These are phyloP conservation scores for Phasianus colchicus DNA, from an alignment of 2,113 vertebrate species.

Conservation along the genomic window DNA sequence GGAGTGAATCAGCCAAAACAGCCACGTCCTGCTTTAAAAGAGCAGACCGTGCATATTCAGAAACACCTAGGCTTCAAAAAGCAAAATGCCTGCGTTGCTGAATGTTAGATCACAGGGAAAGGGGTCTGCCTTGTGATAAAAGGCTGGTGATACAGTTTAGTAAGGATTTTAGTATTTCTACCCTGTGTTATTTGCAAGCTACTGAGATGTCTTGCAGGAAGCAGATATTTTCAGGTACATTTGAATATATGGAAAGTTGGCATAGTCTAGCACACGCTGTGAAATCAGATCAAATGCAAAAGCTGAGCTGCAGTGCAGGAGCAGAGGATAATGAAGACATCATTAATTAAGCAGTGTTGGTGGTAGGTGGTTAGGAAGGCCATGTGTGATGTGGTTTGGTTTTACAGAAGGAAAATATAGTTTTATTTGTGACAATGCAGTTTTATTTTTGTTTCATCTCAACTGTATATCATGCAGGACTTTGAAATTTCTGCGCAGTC, in stretches of 20 bases:
- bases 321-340: background rate
- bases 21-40: constrained; percentile 27
- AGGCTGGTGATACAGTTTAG: background rate
- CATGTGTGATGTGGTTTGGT: background rate
- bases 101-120: background rate
- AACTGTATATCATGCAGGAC: background rate
- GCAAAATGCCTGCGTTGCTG: background rate
- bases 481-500: background rate
- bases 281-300: constrained; percentile 1
- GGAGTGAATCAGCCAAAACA: constrained; percentile 55
- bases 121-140: background rate
- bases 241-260: background rate
- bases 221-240: background rate
- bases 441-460: background rate
- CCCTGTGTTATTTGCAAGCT: background rate
- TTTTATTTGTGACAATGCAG: background rate
- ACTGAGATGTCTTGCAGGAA: background rate
- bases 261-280: background rate
- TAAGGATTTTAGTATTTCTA: background rate
- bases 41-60: constrained; percentile 10
- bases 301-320: background rate
- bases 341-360: background rate
- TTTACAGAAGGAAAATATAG: background rate
- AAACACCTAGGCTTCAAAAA: constrained; percentile 22
- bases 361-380: background rate